Base-by-base conservation (phyloP, 2,113 vertebrate genomes). In the Hypomesus transpacificus region DNA sequence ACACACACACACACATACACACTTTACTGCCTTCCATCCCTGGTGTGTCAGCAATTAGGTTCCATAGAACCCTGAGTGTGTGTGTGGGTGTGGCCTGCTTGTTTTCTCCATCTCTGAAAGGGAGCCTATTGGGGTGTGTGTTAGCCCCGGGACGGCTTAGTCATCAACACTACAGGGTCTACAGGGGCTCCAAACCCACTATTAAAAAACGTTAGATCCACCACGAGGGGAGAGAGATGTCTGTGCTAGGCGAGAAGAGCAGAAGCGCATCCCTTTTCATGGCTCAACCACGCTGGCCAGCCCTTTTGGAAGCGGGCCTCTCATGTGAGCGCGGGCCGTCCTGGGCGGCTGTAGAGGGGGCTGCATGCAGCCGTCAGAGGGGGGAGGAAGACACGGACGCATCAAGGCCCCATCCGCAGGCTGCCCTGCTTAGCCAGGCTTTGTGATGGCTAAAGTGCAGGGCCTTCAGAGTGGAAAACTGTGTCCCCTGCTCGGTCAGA, bases 381-480 rank as follows among this genome's bases (percentile, higher is more conserved):
- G 31, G 87, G 87, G 31, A 6, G 80, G 68, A 74, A 76, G 68
- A 76, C 68, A 76, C 16, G 67, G 80, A 86, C 80, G 85, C 85
- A 83, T 88, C 86, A 85, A 80, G 68, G 66, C 79, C 68, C 84
- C 88, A 85, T 87, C 83, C 74, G 67, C 77, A n/a, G 17, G 81
- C 77, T 73, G 84, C 83, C 71, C 75, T 54, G 71, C 63, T 75
- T 75, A 81, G 74, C 81, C 70, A 18, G 71, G 78, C 80, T 85
- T 86, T 87, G 85, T 81, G 85, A 81, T 85, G 67, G 76, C 75
- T 80, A 57, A 85, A 86, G 84, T 87, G 85, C 75, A 54, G 53
- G 3, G 53, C 69, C 78, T 86, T 87, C 80, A 83, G 87, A 88
- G 89, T 89, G 83, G 82, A 89, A 89, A 90, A 75, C 73, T 86